Conservation (phyloP, 2,888 invertebrate genomes). For the Panopea generosa region DNA sequence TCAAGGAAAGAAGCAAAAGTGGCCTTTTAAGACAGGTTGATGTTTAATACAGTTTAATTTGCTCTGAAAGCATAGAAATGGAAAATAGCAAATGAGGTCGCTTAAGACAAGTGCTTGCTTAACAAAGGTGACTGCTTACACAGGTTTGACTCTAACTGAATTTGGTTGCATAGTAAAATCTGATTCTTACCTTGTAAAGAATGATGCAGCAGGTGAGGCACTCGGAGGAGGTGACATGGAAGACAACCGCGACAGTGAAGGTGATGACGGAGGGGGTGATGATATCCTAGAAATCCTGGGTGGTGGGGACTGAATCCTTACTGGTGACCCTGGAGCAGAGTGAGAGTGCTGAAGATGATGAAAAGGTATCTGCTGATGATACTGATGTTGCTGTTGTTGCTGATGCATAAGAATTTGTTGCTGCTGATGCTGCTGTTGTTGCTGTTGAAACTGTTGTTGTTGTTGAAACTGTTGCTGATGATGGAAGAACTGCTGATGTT, state of each 20-base stretch:
- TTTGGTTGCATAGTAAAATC: no score
- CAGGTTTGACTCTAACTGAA: no score
- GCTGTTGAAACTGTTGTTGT: slow-evolving; percentile 29
- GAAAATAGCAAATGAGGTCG: no score
- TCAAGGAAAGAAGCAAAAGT: no score
- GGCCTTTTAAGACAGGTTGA: no score
- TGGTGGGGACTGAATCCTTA: slow-evolving; percentile 55
- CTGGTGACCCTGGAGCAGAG: slow-evolving; percentile 61
- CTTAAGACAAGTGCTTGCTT: no score
- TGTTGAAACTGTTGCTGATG: slow-evolving; percentile 31
- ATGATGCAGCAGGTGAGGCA: slow-evolving; percentile 75
- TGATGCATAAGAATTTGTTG: slow-evolving; percentile 33
- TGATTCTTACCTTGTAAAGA: slow-evolving; percentile 74
- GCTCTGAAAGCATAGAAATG: no score
- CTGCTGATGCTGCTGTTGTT: slow-evolving; percentile 24
- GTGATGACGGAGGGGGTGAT: slow-evolving; percentile 58
- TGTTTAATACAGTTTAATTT: no score
- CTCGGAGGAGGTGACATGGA: slow-evolving; percentile 70
- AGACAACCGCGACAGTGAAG: slow-evolving; percentile 53
- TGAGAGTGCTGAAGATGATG: slow-evolving; percentile 54
- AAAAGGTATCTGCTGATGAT: slow-evolving; percentile 35
- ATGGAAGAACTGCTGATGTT: slow-evolving; percentile 34
- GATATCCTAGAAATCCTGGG: slow-evolving; percentile 44
- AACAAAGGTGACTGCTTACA: no score
- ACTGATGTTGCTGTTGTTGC: slow-evolving; percentile 44